A percentile compares a stretch with the other conserved stretches of the same genome.
phyloP scores from a whole-genome alignment of 2,113 vertebrate species.

The Erpornis zantholeuca region DNA sequence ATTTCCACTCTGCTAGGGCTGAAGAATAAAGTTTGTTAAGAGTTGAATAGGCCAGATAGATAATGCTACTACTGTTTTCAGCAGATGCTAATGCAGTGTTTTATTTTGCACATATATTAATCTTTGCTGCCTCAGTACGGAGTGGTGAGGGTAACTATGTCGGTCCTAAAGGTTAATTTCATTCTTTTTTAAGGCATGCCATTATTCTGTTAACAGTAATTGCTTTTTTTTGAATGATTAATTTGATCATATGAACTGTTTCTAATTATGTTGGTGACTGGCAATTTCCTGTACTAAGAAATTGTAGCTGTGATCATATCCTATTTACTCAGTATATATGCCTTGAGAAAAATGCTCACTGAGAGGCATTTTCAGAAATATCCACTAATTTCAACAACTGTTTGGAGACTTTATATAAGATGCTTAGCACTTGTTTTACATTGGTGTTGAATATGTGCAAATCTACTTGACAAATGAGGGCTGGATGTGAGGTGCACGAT shows the following conservation, averaged over 20 bases:
- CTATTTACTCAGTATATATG: neutral
- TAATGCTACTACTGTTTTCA: constrained; percentile 54
- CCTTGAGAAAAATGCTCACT: neutral
- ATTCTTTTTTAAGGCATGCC: constrained; percentile 55
- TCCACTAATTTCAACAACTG: neutral
- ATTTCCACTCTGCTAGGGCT: neutral
- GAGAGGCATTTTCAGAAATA: constrained; percentile 5
- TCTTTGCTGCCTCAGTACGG: constrained; percentile 35
- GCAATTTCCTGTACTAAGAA: constrained; percentile 55
- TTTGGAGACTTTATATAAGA: neutral
- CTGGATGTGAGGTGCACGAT: neutral
- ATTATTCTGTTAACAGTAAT: constrained; percentile 65
- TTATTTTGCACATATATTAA: constrained; percentile 58
- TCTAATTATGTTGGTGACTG: constrained; percentile 59
- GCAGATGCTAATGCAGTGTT: constrained; percentile 10
- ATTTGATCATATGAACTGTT: constrained; percentile 59
- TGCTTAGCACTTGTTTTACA: neutral
- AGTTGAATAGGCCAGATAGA: constrained; percentile 42
- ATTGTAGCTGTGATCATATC: constrained; percentile 24
- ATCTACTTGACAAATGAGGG: neutral
- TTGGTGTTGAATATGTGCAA: neutral
- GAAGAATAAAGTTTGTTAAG: constrained; percentile 45
- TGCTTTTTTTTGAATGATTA: constrained; percentile 61
- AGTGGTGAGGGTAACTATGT: constrained; percentile 29
- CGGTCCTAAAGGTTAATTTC: constrained; percentile 56